Percentiles rank a stretch among this genome's conserved stretches.
Conservation (phyloP, 2,797 vertebrate species). For the Phalloptychus januarius region DNA sequence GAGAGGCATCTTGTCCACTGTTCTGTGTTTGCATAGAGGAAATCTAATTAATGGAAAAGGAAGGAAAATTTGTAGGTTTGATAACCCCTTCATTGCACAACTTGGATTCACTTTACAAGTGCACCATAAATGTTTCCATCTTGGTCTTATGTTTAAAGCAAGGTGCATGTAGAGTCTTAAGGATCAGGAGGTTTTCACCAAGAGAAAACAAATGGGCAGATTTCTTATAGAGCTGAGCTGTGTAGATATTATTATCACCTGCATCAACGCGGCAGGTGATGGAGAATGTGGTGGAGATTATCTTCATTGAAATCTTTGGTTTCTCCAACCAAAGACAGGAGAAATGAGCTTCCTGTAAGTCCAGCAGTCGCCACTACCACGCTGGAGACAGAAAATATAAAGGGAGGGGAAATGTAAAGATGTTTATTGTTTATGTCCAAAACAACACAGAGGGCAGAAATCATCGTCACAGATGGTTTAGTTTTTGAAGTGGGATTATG, state of each 20-base stretch:
- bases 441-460: background rate
- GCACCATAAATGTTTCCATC: constrained; percentile 80
- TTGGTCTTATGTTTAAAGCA: constrained; percentile 71
- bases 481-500: background rate
- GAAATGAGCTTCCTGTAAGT: background rate
- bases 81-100: constrained; percentile 41
- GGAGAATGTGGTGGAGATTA: background rate
- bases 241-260: too few relatives aligned
- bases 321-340: background rate
- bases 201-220: constrained; percentile 38
- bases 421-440: background rate
- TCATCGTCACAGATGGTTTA: background rate
- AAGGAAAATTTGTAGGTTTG: constrained; percentile 58
- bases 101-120: constrained; percentile 29
- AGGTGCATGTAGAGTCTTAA: constrained; percentile 70
- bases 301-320: background rate
- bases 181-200: constrained; percentile 22
- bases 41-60: constrained; percentile 46
- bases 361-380: background rate
- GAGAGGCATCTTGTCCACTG: constrained; percentile 62
- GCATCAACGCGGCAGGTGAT: too few relatives aligned
- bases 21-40: constrained; percentile 73
- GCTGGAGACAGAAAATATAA: background rate
- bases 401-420: background rate
- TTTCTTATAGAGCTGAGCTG: constrained; percentile 69